phyloP scores from a whole-genome alignment of 2,113 vertebrate genomes.

The Hypanus sabinus region DNA sequence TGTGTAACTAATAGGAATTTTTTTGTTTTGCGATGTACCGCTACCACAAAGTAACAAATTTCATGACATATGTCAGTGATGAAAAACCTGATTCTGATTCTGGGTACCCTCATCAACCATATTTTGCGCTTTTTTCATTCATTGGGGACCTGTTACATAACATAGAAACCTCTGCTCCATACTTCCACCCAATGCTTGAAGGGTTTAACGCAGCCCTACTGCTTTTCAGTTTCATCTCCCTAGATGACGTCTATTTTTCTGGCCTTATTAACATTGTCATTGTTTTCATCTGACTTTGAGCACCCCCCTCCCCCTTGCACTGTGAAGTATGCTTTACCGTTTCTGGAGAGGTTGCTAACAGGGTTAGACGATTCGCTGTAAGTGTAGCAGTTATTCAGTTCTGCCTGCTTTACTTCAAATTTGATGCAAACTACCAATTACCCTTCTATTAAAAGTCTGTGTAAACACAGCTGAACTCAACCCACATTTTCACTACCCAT shows the following conservation, averaged over 20 bases:
- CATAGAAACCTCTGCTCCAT: background rate
- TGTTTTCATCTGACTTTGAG: background rate
- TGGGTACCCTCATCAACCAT: background rate
- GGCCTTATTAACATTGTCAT: background rate
- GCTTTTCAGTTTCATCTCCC: background rate
- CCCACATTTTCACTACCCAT: background rate
- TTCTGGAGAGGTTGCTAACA: background rate
- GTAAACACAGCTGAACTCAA: constrained; percentile 28
- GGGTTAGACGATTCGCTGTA: too few relatives aligned
- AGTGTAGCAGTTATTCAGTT: background rate
- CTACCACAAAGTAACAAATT: too few relatives aligned
- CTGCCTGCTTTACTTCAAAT: background rate
- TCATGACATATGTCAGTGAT: too few relatives aligned
- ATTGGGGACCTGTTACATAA: background rate
- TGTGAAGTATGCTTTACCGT: background rate
- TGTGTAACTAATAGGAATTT: too few relatives aligned
- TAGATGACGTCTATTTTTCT: background rate
- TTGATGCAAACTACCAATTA: constrained; percentile 22
- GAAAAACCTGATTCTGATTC: too few relatives aligned
- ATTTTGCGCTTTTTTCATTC: background rate
- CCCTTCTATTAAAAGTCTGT: constrained; percentile 6
- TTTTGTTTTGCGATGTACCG: too few relatives aligned
- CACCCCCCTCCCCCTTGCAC: background rate
- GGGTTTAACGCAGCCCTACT: background rate
- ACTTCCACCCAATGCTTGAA: background rate